phyloP scores from a whole-genome alignment of 2,888 invertebrate genomes.

The Dinocampus coccinellae region DNA sequence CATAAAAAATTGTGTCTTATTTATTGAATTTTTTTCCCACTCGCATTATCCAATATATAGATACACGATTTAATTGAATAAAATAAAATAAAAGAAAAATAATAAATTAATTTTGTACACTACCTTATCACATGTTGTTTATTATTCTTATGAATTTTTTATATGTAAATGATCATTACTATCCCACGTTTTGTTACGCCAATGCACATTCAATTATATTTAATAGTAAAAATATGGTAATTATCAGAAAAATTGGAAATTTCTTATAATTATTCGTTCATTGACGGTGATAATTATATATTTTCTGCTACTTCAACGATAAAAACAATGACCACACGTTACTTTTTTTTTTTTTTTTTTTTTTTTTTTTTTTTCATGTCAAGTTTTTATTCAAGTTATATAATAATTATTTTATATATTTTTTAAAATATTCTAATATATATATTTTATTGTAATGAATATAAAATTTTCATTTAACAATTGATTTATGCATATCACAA shows the following conservation, averaged over 20 bases:
- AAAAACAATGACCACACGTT: background rate
- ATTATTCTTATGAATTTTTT: background rate
- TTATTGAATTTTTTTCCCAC: background rate
- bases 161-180: background rate
- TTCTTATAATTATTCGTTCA: background rate
- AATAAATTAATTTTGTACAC: no score
- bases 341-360: conserved; percentile 4
- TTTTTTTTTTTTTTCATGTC: conserved; percentile 4
- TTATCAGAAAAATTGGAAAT: background rate
- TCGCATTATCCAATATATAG: no score
- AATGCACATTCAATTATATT: conserved; percentile 5
- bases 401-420: background rate
- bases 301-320: background rate
- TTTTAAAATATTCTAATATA: no score
- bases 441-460: no score
- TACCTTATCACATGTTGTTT: no score
- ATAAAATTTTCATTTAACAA: no score
- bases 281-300: background rate
- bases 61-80: no score
- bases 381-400: background rate
- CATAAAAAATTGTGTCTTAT: background rate
- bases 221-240: background rate
- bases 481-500: background rate
- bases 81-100: no score
- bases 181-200: background rate